A percentile compares a stretch with the other conserved stretches of the same genome.
These are phyloP conservation scores for Globodera rostochiensis DNA, from an alignment of 1,140 invertebrate genomes.

Conservation along the genomic window DNA sequence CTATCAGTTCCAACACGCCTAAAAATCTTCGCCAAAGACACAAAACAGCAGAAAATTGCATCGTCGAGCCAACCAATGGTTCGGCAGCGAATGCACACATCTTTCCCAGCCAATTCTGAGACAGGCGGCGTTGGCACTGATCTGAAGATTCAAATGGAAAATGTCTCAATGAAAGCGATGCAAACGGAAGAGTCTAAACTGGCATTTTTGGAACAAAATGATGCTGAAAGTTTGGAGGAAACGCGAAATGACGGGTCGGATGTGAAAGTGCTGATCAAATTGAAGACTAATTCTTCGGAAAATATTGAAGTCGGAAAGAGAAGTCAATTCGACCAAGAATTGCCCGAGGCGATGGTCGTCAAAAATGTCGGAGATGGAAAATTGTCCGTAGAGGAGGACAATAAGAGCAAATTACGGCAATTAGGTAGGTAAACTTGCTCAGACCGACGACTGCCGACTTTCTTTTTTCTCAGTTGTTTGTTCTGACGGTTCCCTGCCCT, in stretches of 20 bases:
- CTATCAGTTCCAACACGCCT: too few relatives aligned
- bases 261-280: neutral
- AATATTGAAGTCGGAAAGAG: neutral
- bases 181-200: neutral
- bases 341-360: neutral
- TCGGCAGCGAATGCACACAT: too few relatives aligned
- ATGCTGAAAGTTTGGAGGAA: neutral
- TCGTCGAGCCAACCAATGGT: too few relatives aligned
- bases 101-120: neutral
- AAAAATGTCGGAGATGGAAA: neutral
- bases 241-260: neutral
- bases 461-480: neutral
- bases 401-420: too few relatives aligned
- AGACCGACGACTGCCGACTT: too few relatives aligned
- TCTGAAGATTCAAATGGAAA: neutral
- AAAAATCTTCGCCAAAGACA: too few relatives aligned
- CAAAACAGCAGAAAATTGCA: too few relatives aligned
- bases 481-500: neutral
- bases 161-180: neutral
- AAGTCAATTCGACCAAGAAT: neutral
- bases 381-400: too few relatives aligned
- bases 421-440: too few relatives aligned
- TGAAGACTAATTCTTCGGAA: neutral
- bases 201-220: neutral
- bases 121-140: neutral